Base-by-base conservation (phyloP, 2,888 invertebrate genomes). In the Adela reaumurella region DNA sequence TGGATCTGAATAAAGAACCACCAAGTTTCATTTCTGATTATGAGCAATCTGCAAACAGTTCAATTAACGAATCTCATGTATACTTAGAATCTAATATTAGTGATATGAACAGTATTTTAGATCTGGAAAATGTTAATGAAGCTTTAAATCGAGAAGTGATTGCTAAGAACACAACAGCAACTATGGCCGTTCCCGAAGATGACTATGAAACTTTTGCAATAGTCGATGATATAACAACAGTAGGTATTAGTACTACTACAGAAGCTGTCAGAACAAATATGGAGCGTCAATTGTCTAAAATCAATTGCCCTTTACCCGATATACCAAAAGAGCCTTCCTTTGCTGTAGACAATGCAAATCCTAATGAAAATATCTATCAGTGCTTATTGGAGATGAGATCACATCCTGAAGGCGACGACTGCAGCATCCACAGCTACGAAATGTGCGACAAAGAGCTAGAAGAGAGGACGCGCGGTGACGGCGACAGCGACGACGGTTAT, bases 361-460 rank as follows among this genome's bases (percentile, higher is more conserved):
- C 61, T 44, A 65, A 64, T 56, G 70, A 74, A 45, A 77, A 77
- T 57, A 70, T 77, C 53, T 80, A 80, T 57, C 79, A 80, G 58
- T 70, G 71, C 54, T 60, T 79, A 46, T 56, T 73, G 54, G 78
- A 80, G 61, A 71, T 76, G 67, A 66, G 76, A 52, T 77, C 74
- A 3, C 74, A 78, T 51, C 76, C 76, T 17, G 79, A 77, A 62
- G 79, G 76, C 1, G 78, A 79, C 52, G 74, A 74, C 52, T 74
- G 64, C 48, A 80, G 78, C 58, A 60, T 81, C 44, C 81, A 82
- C 51, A 82, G 79, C 53, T 82, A 82, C 55, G 83, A 83, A 60
- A 64, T 73, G 10, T 82, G 78, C 54, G 72, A 70, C 3, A 67
- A 63, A 45, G 66, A 68, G 28, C 56, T 76, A 28, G 73, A 76